Conservation (phyloP, 2,797 vertebrate genomes). For the Myotis findleyi region DNA sequence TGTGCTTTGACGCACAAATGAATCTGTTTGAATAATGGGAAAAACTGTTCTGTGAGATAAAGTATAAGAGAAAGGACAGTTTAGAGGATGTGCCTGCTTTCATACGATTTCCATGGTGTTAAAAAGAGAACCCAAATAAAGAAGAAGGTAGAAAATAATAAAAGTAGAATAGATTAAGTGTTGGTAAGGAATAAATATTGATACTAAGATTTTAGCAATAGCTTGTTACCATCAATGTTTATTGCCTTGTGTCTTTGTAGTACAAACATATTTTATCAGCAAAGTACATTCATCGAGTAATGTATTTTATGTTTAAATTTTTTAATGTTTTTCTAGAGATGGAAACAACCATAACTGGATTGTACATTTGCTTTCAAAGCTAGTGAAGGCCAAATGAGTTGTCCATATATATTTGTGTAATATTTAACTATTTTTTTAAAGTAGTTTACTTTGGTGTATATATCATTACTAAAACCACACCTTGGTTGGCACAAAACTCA, state of each 20-base stretch:
- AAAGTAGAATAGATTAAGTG: background rate
- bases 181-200: background rate
- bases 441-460: background rate
- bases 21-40: background rate
- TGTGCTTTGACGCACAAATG: background rate
- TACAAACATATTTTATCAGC: background rate
- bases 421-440: constrained; percentile 13
- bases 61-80: background rate
- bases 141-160: background rate
- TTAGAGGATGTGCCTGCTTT: background rate
- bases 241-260: background rate
- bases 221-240: background rate
- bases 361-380: background rate
- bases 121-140: background rate
- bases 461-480: background rate
- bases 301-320: background rate
- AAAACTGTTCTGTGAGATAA: background rate
- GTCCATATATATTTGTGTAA: background rate
- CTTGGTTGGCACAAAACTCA: background rate
- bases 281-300: background rate
- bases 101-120: background rate
- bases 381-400: background rate
- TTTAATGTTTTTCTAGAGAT: constrained; percentile 5
- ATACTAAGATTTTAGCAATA: constrained; percentile 1
- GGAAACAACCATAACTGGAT: background rate